Percentiles rank a stretch among this genome's conserved stretches.
These are phyloP conservation scores for Cyclura pinguis DNA, from an alignment of 2,797 vertebrate genomes.

Conservation along the genomic window DNA sequence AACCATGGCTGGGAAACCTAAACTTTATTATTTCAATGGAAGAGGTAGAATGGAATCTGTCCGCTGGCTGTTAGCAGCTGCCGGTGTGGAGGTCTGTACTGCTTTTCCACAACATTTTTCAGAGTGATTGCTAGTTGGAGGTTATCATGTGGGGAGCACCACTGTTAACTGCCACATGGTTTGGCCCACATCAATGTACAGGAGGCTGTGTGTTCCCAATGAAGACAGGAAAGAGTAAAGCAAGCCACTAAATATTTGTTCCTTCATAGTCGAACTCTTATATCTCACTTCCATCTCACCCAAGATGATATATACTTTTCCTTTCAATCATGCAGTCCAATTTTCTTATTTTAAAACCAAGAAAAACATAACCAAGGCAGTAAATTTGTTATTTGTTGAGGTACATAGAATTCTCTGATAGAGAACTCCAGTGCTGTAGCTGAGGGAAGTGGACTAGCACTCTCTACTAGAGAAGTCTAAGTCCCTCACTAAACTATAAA, in stretches of 20 bases:
- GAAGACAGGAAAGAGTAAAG: not conserved
- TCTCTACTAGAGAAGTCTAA: too few relatives aligned
- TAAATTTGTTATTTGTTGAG: too few relatives aligned
- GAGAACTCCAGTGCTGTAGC: too few relatives aligned
- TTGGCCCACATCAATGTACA: not conserved
- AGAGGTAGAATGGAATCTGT: constrained; percentile 90
- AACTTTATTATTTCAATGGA: constrained; percentile 85
- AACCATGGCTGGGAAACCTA: constrained; percentile 81
- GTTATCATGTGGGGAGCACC: not conserved
- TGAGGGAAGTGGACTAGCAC: too few relatives aligned
- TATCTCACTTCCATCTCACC: not conserved
- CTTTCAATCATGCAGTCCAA: not conserved
- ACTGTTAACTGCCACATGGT: not conserved
- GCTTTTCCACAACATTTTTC: not conserved
- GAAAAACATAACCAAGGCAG: not conserved
- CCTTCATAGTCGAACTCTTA: not conserved
- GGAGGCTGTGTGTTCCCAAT: not conserved
- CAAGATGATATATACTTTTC: not conserved
- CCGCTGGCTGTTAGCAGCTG: constrained; percentile 85
- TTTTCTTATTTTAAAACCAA: not conserved
- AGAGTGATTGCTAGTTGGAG: not conserved
- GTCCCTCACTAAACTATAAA: too few relatives aligned
- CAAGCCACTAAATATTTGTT: not conserved
- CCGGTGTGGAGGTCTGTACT: constrained; percentile 81
- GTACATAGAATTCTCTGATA: too few relatives aligned